Evolutionary conservation across 2,888 invertebrate species (phyloP).

Genomic region (Diaprepes abbreviatus): DNA sequence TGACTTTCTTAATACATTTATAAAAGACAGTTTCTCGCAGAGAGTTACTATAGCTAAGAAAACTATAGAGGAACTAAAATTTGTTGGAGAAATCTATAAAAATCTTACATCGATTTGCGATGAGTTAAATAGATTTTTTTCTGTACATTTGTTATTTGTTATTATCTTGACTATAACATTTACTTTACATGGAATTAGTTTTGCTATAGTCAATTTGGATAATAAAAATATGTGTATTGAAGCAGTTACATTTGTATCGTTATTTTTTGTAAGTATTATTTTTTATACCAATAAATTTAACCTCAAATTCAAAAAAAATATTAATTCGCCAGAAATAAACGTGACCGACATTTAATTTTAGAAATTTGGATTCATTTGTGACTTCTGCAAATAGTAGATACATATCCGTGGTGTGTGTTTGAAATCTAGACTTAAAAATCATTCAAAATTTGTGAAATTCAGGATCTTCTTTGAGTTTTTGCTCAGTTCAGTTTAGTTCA

Average conservation of each 20-base stretch:
- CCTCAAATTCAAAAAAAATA: no score
- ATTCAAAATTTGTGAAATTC: no score
- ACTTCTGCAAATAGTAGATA: no score
- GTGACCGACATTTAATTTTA: no score
- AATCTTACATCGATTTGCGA: constrained; percentile 25
- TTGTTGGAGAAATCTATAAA: constrained; percentile 29
- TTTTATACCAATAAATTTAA: no score
- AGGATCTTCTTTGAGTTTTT: no score
- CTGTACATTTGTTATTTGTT: constrained; percentile 38
- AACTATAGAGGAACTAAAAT: constrained; percentile 14
- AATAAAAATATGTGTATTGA: not conserved
- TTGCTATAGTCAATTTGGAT: constrained; percentile 22
- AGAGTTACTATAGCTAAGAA: constrained; percentile 22
- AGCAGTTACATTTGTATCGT: constrained; percentile 13
- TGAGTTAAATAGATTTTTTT: constrained; percentile 33
- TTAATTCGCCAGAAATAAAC: no score
- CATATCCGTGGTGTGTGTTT: no score
- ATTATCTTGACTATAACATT: constrained; percentile 27
- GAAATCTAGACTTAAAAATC: no score
- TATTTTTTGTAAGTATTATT: constrained; percentile 39
- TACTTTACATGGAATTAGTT: constrained; percentile 38
- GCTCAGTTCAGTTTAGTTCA: no score
- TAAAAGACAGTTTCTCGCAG: constrained; percentile 15
- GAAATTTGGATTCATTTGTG: no score
- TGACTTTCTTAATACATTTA: constrained; percentile 16